A percentile compares a stretch with the other conserved stretches of the same genome.
phyloP scores from a whole-genome alignment of 1,140 invertebrate genomes.

The Polypedilum vanderplanki region DNA sequence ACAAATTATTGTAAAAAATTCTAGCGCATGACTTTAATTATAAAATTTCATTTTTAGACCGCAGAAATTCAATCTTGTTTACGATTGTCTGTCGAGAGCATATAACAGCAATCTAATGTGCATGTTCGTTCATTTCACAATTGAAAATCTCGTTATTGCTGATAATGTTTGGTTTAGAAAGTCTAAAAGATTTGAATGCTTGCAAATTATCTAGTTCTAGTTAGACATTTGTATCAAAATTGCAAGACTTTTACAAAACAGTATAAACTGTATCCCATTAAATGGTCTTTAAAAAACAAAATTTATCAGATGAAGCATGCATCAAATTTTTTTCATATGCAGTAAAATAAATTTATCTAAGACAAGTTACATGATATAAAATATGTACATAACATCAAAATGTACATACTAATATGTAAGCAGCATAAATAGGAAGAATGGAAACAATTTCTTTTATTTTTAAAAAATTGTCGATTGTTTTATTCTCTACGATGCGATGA shows the following conservation, averaged over 20 bases:
- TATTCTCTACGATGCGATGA: background rate
- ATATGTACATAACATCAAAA: background rate
- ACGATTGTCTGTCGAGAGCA: too few species aligned
- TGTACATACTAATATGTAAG: background rate
- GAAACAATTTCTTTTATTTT: background rate
- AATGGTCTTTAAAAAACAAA: too few species aligned
- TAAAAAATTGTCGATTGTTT: background rate
- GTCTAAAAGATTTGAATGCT: background rate
- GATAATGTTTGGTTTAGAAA: slow-evolving; percentile 1
- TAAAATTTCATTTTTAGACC: too few species aligned
- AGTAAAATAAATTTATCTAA: background rate
- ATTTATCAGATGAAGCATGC: too few species aligned
- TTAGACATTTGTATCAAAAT: background rate
- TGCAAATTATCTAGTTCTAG: background rate
- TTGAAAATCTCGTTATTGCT: background rate
- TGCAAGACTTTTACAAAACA: background rate
- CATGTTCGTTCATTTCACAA: background rate
- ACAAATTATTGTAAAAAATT: too few species aligned
- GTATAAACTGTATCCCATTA: too few species aligned
- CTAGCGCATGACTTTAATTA: too few species aligned
- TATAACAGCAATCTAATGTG: too few species aligned
- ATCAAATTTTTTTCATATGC: background rate
- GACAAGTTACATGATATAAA: background rate
- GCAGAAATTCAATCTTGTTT: too few species aligned
- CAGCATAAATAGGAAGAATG: background rate